phyloP scores from a whole-genome alignment of 2,797 vertebrate genomes.

The Anabacerthia variegaticeps region DNA sequence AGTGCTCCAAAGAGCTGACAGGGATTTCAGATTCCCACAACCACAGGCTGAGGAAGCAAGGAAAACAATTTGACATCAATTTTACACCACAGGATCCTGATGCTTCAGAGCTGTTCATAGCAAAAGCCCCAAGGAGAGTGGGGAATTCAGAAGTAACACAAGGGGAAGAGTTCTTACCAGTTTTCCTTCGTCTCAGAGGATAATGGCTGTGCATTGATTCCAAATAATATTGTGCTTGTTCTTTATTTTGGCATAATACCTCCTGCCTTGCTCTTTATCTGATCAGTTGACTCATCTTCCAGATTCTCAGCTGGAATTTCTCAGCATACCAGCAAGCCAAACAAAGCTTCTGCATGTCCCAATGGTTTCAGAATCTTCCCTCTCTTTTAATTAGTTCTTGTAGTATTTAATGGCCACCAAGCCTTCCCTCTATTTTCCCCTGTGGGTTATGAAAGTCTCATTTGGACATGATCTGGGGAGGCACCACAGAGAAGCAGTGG shows the following conservation, averaged over 20 bases:
- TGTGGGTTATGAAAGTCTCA: not conserved
- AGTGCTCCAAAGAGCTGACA: not conserved
- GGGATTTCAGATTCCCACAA: not conserved
- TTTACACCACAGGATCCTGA: not conserved
- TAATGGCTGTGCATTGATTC: not conserved
- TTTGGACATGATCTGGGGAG: not conserved
- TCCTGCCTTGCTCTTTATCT: not conserved
- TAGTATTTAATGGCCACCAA: not conserved
- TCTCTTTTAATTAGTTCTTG: constrained; percentile 16
- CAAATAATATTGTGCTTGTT: not conserved
- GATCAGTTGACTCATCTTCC: not conserved
- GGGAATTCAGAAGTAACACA: not conserved
- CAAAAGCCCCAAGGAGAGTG: not conserved
- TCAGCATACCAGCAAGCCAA: not conserved
- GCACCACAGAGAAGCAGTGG: not conserved
- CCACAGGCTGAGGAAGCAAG: not conserved
- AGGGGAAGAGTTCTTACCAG: not conserved
- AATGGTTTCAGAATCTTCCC: not conserved
- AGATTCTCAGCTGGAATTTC: not conserved
- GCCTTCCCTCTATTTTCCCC: not conserved
- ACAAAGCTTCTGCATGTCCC: not conserved
- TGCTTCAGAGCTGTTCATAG: not conserved
- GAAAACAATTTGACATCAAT: not conserved
- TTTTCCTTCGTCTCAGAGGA: not conserved
- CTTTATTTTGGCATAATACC: not conserved